These are phyloP conservation scores for Phylloscopus collybita DNA, from an alignment of 2,797 vertebrate genomes.

Conservation along the genomic window DNA sequence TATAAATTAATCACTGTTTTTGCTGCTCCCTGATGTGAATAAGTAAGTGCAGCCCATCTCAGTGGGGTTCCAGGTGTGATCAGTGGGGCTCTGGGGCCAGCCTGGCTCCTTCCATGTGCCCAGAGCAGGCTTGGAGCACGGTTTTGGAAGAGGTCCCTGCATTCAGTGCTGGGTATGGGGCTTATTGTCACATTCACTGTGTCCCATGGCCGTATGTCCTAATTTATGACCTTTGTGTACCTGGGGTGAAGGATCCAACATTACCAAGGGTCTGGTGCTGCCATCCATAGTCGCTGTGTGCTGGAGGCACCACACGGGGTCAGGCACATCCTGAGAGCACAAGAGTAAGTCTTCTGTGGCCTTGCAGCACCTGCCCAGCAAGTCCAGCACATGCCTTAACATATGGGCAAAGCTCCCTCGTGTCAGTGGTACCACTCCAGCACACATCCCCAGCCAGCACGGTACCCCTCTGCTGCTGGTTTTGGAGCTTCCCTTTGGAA, in stretches of 20 bases:
- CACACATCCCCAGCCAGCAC: rapidly evolving
- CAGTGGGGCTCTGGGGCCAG: too few relatives aligned
- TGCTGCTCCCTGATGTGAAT: not conserved
- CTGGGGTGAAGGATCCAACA: not conserved
- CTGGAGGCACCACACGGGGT: not conserved
- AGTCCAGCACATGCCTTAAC: not conserved
- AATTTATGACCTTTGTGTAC: not conserved
- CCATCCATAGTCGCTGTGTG: rapidly evolving
- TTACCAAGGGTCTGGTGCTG: not conserved
- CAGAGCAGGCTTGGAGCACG: not conserved
- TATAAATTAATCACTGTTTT: not conserved
- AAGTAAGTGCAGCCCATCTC: not conserved
- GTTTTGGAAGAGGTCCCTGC: not conserved
- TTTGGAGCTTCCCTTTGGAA: not conserved
- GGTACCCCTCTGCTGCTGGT: rapidly evolving
- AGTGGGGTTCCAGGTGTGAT: not conserved
- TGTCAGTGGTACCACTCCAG: not conserved
- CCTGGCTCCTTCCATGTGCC: not conserved
- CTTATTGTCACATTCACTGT: not conserved
- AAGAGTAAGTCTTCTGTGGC: not conserved
- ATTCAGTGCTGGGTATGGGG: not conserved
- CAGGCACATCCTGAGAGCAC: not conserved
- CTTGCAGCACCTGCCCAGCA: not conserved
- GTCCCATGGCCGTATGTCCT: not conserved
- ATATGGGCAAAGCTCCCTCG: rapidly evolving